A percentile compares a stretch with the other conserved stretches of the same genome.
Evolutionary conservation across 2,888 invertebrate genomes (phyloP).

Genomic region (Tortrix viridana): DNA sequence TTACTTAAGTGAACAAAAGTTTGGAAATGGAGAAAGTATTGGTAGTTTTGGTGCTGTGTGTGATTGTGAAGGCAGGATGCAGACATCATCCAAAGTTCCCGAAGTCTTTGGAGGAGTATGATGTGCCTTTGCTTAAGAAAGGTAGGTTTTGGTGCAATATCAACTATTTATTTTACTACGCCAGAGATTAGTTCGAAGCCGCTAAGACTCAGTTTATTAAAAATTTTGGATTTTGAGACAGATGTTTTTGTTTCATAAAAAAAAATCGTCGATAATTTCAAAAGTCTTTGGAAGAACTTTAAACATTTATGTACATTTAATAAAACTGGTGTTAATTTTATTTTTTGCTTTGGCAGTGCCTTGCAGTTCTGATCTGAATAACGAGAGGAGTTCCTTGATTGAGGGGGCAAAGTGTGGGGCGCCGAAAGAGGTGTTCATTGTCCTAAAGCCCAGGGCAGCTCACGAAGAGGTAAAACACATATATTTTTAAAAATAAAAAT

Average conservation of each 20-base stretch:
- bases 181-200: background rate
- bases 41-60: constrained; percentile 62
- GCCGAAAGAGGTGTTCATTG: constrained; percentile 72
- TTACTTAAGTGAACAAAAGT: constrained; percentile 17
- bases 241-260: no score
- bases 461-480: constrained; percentile 69
- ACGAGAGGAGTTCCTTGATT: constrained; percentile 62
- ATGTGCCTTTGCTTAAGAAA: constrained; percentile 40
- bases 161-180: background rate
- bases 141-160: constrained; percentile 24
- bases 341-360: constrained; percentile 56
- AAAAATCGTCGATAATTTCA: no score
- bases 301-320: no score
- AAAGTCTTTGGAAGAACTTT: no score
- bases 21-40: constrained; percentile 64
- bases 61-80: constrained; percentile 57
- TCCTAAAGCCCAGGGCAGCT: constrained; percentile 60
- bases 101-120: constrained; percentile 52
- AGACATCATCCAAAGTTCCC: constrained; percentile 69
- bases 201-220: no score
- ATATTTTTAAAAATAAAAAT: no score
- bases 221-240: background rate
- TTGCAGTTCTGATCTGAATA: constrained; percentile 61
- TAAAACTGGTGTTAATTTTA: background rate
- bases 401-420: constrained; percentile 70